phyloP scores from a whole-genome alignment of 1,140 invertebrate species.

The Triops cancriformis region DNA sequence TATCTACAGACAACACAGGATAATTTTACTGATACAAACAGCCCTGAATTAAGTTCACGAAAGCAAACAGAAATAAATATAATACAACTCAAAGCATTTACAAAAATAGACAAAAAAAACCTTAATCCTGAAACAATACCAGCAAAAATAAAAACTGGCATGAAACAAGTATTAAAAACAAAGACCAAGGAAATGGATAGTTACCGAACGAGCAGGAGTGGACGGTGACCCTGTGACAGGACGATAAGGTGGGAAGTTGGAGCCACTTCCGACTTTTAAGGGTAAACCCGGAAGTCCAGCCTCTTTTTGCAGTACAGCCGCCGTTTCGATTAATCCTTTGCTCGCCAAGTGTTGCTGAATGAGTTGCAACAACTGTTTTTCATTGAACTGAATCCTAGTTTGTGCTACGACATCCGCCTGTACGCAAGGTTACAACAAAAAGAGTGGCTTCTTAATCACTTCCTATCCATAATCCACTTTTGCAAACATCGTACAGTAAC shows the following conservation, averaged over 20 bases:
- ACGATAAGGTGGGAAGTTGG: constrained; percentile 29
- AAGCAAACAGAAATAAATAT: not conserved
- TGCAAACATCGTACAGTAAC: constrained; percentile 19
- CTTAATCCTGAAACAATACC: no score
- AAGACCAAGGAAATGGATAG: no score
- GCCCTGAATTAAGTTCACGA: no score
- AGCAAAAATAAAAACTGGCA: no score
- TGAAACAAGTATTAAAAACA: no score
- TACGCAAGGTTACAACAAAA: constrained; percentile 32
- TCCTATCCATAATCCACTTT: constrained; percentile 19
- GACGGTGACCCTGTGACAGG: constrained; percentile 27
- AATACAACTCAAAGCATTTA: not conserved
- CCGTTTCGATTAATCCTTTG: constrained; percentile 65
- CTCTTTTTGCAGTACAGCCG: constrained; percentile 63
- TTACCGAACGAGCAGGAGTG: constrained; percentile 22
- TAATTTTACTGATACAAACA: no score
- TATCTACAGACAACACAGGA: not conserved
- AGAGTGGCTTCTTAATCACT: not conserved
- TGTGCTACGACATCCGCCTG: constrained; percentile 90
- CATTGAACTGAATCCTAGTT: constrained; percentile 87
- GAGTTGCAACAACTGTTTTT: constrained; percentile 81
- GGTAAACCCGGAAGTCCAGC: constrained; percentile 49
- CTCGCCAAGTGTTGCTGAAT: constrained; percentile 78
- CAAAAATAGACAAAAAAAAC: no score
- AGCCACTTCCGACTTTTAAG: constrained; percentile 27